Conservation (phyloP, 53 echinoderm and acorn worm genomes). For the Luidia sarsii region DNA sequence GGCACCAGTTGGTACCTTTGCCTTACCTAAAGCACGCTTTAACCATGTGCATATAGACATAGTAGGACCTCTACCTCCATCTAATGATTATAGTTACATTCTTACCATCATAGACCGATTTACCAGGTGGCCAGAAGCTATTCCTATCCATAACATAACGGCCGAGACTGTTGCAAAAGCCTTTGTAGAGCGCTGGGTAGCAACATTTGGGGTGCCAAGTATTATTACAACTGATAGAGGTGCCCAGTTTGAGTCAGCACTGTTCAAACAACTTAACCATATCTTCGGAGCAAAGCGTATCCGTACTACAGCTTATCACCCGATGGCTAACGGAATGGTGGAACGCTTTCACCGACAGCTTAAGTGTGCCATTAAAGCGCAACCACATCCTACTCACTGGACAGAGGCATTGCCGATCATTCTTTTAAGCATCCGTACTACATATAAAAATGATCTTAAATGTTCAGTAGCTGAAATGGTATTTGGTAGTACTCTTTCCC, state of each 20-base stretch:
- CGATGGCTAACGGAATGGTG: slow-evolving; percentile 51
- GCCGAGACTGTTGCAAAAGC: slow-evolving; percentile 70
- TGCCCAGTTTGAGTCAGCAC: slow-evolving; percentile 58
- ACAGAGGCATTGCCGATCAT: no score
- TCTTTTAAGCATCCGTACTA: slow-evolving; percentile 45
- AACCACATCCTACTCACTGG: slow-evolving; percentile 48
- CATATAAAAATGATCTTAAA: slow-evolving; percentile 30
- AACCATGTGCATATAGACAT: slow-evolving; percentile 38
- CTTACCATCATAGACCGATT: slow-evolving; percentile 60
- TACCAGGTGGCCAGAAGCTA: slow-evolving; percentile 65
- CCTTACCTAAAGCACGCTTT: slow-evolving; percentile 40
- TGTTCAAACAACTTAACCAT: slow-evolving; percentile 31
- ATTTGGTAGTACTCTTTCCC: slow-evolving; percentile 48
- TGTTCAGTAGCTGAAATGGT: slow-evolving; percentile 65
- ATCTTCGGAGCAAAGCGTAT: slow-evolving; percentile 48
- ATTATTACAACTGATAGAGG: slow-evolving; percentile 67
- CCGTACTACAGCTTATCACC: slow-evolving; percentile 69
- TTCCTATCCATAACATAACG: slow-evolving; percentile 61
- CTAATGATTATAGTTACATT: slow-evolving; percentile 42
- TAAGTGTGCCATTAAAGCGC: slow-evolving; percentile 57
- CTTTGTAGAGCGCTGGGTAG: slow-evolving; percentile 51
- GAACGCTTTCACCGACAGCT: slow-evolving; percentile 64
- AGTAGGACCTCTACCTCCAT: slow-evolving; percentile 16
- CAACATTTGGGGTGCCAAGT: slow-evolving; percentile 48
- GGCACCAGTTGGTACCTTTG: slow-evolving; percentile 53